Evolutionary conservation across 2,888 invertebrate species (phyloP).

Genomic region (Baronia brevicornis): DNA sequence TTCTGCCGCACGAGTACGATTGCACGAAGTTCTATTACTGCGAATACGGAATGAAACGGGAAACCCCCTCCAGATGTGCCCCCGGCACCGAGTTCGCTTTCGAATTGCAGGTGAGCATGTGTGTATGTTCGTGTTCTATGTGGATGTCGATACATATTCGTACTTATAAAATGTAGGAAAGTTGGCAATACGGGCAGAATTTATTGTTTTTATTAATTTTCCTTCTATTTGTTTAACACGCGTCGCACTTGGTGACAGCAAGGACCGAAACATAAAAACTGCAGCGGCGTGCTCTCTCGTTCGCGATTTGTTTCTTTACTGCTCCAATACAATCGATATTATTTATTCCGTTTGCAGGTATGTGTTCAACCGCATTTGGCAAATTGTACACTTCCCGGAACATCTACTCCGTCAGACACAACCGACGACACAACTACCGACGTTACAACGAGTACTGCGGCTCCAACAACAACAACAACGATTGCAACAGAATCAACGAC

Average conservation of each 20-base stretch:
- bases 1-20: slow-evolving; percentile 49
- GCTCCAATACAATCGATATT: too few species aligned
- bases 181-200: slow-evolving; percentile 17
- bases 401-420: slow-evolving; percentile 17
- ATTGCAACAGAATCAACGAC: slow-evolving; percentile 12
- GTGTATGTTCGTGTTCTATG: slow-evolving; percentile 2
- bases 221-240: too few species aligned
- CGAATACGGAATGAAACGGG: slow-evolving; percentile 39
- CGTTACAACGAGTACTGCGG: slow-evolving; percentile 14
- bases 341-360: slow-evolving; percentile 36
- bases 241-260: too few species aligned
- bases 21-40: slow-evolving; percentile 61
- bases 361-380: slow-evolving; percentile 32
- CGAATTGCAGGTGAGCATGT: slow-evolving; percentile 32
- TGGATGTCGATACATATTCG: background rate
- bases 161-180: slow-evolving; percentile 18
- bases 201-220: too few species aligned
- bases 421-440: slow-evolving; percentile 11
- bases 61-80: slow-evolving; percentile 30
- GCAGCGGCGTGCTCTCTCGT: too few species aligned
- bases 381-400: slow-evolving; percentile 32
- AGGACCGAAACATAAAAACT: too few species aligned
- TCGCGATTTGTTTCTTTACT: too few species aligned
- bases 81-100: slow-evolving; percentile 45
- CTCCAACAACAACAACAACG: slow-evolving; percentile 9